Conservation (phyloP, 2,113 vertebrate genomes). For the Bos javanicus region DNA sequence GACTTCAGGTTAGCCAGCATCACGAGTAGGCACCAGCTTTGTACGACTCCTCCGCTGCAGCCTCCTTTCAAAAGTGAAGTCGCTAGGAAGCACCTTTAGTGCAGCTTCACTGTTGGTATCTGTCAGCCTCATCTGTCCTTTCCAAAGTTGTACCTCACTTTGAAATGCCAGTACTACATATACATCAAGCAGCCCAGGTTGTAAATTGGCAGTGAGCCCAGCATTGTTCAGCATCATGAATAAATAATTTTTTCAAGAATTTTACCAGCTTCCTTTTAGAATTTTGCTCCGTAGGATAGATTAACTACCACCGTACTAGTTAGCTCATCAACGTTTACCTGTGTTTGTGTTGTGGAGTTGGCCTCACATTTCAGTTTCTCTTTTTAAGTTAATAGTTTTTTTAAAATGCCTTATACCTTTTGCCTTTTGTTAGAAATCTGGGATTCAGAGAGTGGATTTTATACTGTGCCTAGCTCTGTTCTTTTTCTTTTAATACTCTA, state of each 20-base stretch:
- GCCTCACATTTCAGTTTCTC: not conserved
- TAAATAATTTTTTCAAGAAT: not conserved
- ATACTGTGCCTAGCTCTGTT: not conserved
- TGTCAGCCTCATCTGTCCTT: not conserved
- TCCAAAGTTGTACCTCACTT: not conserved
- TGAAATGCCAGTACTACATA: not conserved
- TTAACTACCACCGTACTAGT: not conserved
- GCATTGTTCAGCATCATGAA: not conserved
- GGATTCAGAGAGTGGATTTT: not conserved
- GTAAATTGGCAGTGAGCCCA: not conserved
- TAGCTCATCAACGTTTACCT: not conserved
- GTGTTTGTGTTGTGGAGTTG: not conserved
- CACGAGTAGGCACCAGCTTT: not conserved
- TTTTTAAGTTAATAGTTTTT: not conserved
- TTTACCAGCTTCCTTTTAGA: not conserved
- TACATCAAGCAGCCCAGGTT: not conserved
- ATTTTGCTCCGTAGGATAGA: not conserved
- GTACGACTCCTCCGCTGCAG: not conserved
- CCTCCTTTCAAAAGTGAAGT: not conserved
- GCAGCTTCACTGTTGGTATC: not conserved
- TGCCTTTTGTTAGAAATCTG: not conserved
- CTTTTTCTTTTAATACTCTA: not conserved
- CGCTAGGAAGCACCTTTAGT: not conserved
- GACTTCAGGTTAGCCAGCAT: not conserved
- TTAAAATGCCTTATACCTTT: not conserved